phyloP scores from a whole-genome alignment of 2,797 vertebrate genomes.

The Bovichtus diacanthus region DNA sequence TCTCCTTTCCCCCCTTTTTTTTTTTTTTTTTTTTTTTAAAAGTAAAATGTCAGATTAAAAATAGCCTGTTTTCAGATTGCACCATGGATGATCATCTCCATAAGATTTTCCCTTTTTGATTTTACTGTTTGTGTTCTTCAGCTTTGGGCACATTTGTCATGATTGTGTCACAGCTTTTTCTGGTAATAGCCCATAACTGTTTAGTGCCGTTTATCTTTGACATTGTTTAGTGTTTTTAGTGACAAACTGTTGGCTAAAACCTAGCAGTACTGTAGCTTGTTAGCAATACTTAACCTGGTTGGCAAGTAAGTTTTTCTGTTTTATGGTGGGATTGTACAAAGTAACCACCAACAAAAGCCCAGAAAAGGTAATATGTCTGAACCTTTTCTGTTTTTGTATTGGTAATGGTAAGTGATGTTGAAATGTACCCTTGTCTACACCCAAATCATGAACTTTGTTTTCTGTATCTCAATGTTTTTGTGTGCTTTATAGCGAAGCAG shows the following conservation, averaged over 20 bases:
- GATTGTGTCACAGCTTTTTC: conserved; percentile 90
- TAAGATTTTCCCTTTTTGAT: conserved; percentile 69
- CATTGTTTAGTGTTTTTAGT: conserved; percentile 55
- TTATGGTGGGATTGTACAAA: conserved; percentile 61
- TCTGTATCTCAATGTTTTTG: conserved; percentile 99
- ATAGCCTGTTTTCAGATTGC: conserved; percentile 83
- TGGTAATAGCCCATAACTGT: conserved; percentile 75
- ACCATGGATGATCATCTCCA: conserved; percentile 80
- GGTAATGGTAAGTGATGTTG: conserved; percentile 95
- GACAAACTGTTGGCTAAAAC: conserved; percentile 53
- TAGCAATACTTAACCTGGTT: conserved; percentile 59
- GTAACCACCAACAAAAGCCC: conserved; percentile 88
- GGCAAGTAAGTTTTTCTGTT: conserved; percentile 48
- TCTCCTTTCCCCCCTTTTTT: too few relatives aligned
- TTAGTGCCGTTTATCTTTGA: conserved; percentile 53
- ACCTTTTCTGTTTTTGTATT: conserved; percentile 77
- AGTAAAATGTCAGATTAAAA: conserved; percentile 83
- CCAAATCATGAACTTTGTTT: conserved; percentile 99
- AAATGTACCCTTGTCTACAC: conserved; percentile 97
- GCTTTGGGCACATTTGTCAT: conserved; percentile 90
- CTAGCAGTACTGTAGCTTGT: conserved; percentile 48
- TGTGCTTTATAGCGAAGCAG: conserved; percentile 99
- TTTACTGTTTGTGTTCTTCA: conserved; percentile 78
- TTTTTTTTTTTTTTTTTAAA: conserved; percentile 47
- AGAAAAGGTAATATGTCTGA: conserved; percentile 70